Evolutionary conservation across 2,888 invertebrate species (phyloP).

Genomic region (Synergus laeviventris): DNA sequence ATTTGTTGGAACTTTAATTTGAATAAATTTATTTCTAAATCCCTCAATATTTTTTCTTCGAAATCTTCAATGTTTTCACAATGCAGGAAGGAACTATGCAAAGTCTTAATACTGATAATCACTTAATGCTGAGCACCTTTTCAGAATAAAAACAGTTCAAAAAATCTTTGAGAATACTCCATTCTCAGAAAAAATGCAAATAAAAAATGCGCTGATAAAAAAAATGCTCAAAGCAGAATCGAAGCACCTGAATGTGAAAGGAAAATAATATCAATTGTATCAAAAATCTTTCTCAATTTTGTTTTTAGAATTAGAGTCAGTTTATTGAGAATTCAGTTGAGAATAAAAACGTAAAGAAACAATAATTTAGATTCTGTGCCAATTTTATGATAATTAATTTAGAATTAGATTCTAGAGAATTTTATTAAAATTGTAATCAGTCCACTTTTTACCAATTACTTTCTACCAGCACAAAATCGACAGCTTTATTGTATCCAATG

Average conservation of each 20-base stretch:
- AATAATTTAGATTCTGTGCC: not conserved
- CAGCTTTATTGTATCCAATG: not conserved
- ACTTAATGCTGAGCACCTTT: not conserved
- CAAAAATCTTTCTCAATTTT: not conserved
- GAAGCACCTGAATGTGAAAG: not conserved
- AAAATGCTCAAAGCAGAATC: constrained; percentile 26
- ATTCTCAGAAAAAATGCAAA: constrained; percentile 30
- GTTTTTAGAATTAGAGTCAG: not conserved
- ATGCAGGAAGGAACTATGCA: not conserved
- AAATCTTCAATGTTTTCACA: constrained; percentile 2
- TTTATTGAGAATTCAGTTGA: not conserved
- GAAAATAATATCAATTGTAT: not conserved
- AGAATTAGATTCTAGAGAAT: not conserved
- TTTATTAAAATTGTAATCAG: not conserved
- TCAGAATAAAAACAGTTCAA: constrained; percentile 12
- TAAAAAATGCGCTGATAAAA: constrained; percentile 18
- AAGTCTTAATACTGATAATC: constrained; percentile 12
- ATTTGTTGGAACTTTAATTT: too few relatives aligned
- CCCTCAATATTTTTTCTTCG: not conserved
- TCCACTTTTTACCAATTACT: constrained; percentile 11
- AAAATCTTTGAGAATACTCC: not conserved
- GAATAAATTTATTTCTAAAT: not conserved
- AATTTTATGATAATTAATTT: constrained; percentile 4
- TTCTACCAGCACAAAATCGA: not conserved
- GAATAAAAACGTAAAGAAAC: not conserved